Conservation (phyloP, 1,140 invertebrate species). For the Drosophila mojavensis region DNA sequence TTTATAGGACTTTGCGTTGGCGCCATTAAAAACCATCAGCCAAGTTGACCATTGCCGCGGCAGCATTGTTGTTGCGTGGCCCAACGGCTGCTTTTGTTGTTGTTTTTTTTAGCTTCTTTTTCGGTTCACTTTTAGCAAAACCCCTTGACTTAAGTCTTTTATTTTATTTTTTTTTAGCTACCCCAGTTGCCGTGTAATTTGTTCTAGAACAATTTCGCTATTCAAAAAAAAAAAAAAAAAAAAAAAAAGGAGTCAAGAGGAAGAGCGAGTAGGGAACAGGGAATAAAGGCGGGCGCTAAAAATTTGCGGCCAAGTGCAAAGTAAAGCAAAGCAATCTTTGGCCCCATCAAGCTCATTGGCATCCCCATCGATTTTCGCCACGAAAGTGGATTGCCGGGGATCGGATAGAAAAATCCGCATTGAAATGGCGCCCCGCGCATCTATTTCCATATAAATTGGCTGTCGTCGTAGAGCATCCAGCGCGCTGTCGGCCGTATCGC, state of each 20-base stretch:
- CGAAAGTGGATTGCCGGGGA: constrained; percentile 43
- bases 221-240: neutral
- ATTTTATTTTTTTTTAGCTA: neutral
- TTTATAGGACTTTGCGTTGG: constrained; percentile 51
- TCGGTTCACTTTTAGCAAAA: constrained; percentile 10
- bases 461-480: constrained; percentile 59
- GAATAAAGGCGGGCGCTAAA: constrained; percentile 28
- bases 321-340: constrained; percentile 58
- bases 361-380: constrained; percentile 53
- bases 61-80: too few species aligned
- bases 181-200: constrained; percentile 56
- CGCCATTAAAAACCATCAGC: constrained; percentile 37
- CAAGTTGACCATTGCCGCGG: constrained; percentile 34
- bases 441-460: constrained; percentile 81
- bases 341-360: constrained; percentile 33
- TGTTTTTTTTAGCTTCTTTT: too few species aligned
- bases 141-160: constrained; percentile 9
- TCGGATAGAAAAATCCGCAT: constrained; percentile 58
- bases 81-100: too few species aligned
- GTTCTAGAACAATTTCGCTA: constrained; percentile 51
- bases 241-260: constrained; percentile 11
- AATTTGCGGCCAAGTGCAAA: constrained; percentile 40
- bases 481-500: constrained; percentile 39
- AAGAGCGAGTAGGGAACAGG: neutral
- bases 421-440: constrained; percentile 78